Evolutionary conservation across 2,888 invertebrate species (phyloP).

Genomic region (Drosophila hamatofila): DNA sequence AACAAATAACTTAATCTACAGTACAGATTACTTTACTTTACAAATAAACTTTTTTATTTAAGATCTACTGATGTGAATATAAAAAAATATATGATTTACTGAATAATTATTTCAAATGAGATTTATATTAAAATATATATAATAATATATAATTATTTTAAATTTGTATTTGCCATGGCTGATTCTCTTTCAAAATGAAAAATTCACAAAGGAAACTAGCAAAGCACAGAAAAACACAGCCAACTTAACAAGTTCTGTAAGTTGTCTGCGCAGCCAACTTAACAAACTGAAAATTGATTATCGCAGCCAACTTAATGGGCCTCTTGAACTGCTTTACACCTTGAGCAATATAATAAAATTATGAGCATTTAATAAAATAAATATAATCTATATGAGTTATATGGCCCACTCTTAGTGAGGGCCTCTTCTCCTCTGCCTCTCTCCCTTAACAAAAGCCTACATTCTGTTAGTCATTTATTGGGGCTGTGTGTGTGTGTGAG

Average conservation of each 20-base stretch:
- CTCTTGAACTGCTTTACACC: not conserved
- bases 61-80: too few relatives aligned
- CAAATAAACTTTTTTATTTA: too few relatives aligned
- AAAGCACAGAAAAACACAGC: too few relatives aligned
- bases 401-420: not conserved
- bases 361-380: constrained; percentile 5
- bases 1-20: too few relatives aligned
- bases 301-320: not conserved
- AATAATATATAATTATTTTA: not conserved
- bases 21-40: too few relatives aligned
- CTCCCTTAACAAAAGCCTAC: not conserved
- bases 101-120: not conserved
- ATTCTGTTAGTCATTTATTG: constrained; percentile 24
- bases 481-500: not conserved
- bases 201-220: too few relatives aligned
- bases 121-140: not conserved
- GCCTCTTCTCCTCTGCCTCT: not conserved
- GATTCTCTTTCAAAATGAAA: not conserved
- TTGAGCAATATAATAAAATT: too few relatives aligned
- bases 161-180: too few relatives aligned
- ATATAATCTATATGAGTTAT: not conserved
- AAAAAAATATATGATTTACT: too few relatives aligned
- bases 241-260: constrained; percentile 1
- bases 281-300: not conserved
- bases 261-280: constrained; percentile 10